Base-by-base conservation (phyloP, 2,888 invertebrate genomes). In the Sesamia inferens region DNA sequence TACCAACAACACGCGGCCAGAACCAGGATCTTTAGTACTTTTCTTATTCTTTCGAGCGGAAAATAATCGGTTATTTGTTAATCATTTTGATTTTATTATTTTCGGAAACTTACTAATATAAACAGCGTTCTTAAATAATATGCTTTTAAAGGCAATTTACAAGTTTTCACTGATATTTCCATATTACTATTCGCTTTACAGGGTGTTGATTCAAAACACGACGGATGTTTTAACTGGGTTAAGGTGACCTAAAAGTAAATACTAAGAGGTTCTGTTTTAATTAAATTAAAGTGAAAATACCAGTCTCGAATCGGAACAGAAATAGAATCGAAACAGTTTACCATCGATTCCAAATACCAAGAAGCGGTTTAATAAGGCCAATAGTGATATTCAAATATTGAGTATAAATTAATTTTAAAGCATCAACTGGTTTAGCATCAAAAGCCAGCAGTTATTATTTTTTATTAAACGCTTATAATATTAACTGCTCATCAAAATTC, bases 401-500 rank as follows among this genome's bases (percentile, higher is more conserved):
- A 14, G 10, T 51, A 19, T 16, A 19, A 31, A 31, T 31, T 31
- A 31, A 31, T 68, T 44, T 58, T 58, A 22, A 0, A 11, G 10
- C 16, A 14, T 58, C 4, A 0, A 24, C 22, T 16, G n/a, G 24
- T 39, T 22, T 58, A 42, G 47, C 0, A 14, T 8, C 1, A 42
- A n/a, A 6, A 51, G 31, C 1, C 16, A 8, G 48, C 42, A 42
- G 8, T 51, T 22, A 14, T 51, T 59, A 59, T 19, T 57, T 24
- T 68, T 69, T 3, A 69, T 48, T 48, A 42, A 77, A 69, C 8
- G 6, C 22, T 77, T 76, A 19, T 76, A 54, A 48, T n/a, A 22
- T 54, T n/a, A 65, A 47, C 3, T 44, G 14, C 6, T 54, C n/a
- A 47, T 54, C n/a, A 47, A 47, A 47, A 61, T 19, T 54, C 14